phyloP scores from a whole-genome alignment of 2,888 invertebrate genomes.

The Syrphus vitripennis region DNA sequence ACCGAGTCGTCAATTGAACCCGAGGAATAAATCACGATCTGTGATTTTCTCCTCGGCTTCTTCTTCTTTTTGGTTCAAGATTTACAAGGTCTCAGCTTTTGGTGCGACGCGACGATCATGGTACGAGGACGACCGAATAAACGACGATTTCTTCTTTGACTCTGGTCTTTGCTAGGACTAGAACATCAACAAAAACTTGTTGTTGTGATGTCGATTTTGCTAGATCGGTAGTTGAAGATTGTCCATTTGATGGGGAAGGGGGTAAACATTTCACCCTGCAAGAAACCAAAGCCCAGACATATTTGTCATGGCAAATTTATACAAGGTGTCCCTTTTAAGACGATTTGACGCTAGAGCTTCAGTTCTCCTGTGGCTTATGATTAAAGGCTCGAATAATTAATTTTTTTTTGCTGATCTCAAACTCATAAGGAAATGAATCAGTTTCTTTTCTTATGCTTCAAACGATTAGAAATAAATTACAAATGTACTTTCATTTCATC shows the following conservation, averaged over 20 bases:
- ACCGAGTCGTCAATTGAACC: slow-evolving; percentile 70
- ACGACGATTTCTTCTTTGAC: slow-evolving; percentile 17
- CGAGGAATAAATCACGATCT: slow-evolving; percentile 70
- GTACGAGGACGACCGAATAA: not conserved
- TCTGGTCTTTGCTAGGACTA: not conserved
- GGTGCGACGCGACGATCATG: not conserved
- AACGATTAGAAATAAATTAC: too few species aligned
- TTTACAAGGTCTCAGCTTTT: slow-evolving; percentile 47
- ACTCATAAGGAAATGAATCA: too few species aligned
- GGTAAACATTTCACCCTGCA: slow-evolving; percentile 8
- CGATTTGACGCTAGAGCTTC: too few species aligned
- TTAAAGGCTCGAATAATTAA: not conserved
- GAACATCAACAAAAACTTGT: slow-evolving; percentile 49
- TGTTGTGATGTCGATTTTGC: slow-evolving; percentile 60
- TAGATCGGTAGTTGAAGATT: slow-evolving; percentile 64
- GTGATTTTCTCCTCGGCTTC: slow-evolving; percentile 61
- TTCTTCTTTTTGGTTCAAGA: slow-evolving; percentile 30
- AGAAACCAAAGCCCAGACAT: not conserved
- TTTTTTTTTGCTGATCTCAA: too few species aligned
- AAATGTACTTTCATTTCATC: too few species aligned
- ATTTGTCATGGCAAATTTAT: not conserved
- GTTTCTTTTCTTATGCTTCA: too few species aligned
- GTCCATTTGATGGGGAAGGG: slow-evolving; percentile 53
- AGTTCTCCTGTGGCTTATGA: too few species aligned
- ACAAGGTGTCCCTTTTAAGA: not conserved